Base-by-base conservation (phyloP, 1,140 invertebrate species). In the Aphis gossypii region DNA sequence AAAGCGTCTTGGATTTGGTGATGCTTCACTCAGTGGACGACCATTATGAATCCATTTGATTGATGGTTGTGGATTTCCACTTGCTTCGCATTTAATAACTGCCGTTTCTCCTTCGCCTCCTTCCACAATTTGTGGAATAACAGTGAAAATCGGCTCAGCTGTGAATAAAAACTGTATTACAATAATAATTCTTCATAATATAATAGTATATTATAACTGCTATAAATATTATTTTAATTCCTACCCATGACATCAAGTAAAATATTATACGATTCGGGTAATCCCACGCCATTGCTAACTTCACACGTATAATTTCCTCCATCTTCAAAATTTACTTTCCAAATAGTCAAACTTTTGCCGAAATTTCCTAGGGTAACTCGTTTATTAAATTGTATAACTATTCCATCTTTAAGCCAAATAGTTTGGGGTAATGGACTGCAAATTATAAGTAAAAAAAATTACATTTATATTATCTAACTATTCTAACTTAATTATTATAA, bases 31-130 rank as follows among this genome's bases (percentile, higher is more conserved):
- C 54, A 99, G 97, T 1, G 98, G 97, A 95, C 97, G 97, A 68
- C 99, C 99, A 96, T 99, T 99, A 95, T 99, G 97, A 92, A 99
- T 99, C 99, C 99, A 99, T 94, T 98, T 97, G 88, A 99, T 98
- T 94, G 97, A 96, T 0, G 99, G 99, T 91, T 97, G 96, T 1
- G 99, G 99, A 6, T 97, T 96, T 93, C 99, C 99, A 18, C 96
- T 96, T 0, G 99, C 99, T 93, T 97, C 96, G 95, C 99, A 99
- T 87, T 96, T 96, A 94, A 99, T 98, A 94, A 97, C 96, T 0
- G 98, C 97, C 21, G 97, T 97, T 95, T 99, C 99, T 90, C 98
- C 98, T 96, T 99, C 98, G 30, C 99, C 98, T 9, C 97, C 97
- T 94, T 98, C 98, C 88, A 97, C 96, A 94, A 98, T 97, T 95